phyloP scores from a whole-genome alignment of 1,140 invertebrate species.

The Drosophila ohnishii region DNA sequence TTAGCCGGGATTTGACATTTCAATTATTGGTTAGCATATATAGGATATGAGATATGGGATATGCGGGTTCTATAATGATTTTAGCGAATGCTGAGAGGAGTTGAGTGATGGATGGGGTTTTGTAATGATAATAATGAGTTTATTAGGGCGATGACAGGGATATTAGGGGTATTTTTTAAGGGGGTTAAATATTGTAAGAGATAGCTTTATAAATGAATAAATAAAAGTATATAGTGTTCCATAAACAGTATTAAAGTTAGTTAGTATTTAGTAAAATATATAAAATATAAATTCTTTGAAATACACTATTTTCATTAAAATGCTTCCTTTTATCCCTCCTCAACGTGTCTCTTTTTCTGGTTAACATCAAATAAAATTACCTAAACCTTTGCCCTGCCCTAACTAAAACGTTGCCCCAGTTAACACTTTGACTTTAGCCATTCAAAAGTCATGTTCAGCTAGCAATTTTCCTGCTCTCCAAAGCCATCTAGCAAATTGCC shows the following conservation, averaged over 20 bases:
- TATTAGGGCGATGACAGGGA: conserved; percentile 3
- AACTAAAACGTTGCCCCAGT: conserved; percentile 12
- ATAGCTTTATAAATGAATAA: too few relatives aligned
- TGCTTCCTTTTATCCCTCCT: too few relatives aligned
- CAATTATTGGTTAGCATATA: conserved; percentile 55
- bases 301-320: not conserved
- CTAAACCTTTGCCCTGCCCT: not conserved
- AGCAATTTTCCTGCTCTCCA: conserved; percentile 8
- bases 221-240: not conserved
- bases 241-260: too few relatives aligned
- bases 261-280: too few relatives aligned
- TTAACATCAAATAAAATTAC: not conserved
- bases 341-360: not conserved
- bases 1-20: conserved; percentile 71
- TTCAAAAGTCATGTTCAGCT: conserved; percentile 17
- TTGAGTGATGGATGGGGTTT: conserved; percentile 2
- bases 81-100: conserved; percentile 24
- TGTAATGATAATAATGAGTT: not conserved
- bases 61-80: conserved; percentile 53
- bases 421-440: conserved; percentile 19
- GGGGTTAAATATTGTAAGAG: not conserved
- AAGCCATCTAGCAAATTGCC: conserved; percentile 40
- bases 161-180: not conserved
- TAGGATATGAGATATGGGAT: conserved; percentile 12
- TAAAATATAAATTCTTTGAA: not conserved